These are phyloP conservation scores for Galeruca laticollis DNA, from an alignment of 2,888 invertebrate genomes.

Conservation along the genomic window DNA sequence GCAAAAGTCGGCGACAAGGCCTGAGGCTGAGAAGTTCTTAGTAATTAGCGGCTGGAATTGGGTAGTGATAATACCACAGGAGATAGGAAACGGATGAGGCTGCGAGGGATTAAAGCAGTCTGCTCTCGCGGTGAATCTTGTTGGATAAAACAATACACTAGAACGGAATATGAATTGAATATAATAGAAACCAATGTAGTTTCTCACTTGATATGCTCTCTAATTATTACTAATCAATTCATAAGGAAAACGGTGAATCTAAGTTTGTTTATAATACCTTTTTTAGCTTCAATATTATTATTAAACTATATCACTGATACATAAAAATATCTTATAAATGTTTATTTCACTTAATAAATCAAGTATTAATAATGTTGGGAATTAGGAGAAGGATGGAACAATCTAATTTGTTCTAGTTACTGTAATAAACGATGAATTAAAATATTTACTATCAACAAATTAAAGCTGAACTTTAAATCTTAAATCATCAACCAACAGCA, in stretches of 20 bases:
- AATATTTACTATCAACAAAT: too few relatives aligned
- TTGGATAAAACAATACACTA: slow-evolving; percentile 61
- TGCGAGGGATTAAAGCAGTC: slow-evolving; percentile 61
- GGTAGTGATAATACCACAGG: slow-evolving; percentile 63
- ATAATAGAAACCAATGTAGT: slow-evolving; percentile 54
- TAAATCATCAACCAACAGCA: too few relatives aligned
- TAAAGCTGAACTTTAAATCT: too few relatives aligned
- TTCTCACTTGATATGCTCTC: slow-evolving; percentile 41
- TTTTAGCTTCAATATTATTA: too few relatives aligned
- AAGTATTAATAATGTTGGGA: too few relatives aligned
- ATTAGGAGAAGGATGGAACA: too few relatives aligned
- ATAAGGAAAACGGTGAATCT: not conserved
- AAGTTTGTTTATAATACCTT: too few relatives aligned
- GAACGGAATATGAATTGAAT: slow-evolving; percentile 59
- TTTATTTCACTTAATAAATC: too few relatives aligned
- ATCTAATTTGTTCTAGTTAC: too few relatives aligned
- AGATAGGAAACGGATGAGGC: slow-evolving; percentile 65
- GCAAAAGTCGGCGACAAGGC: slow-evolving; percentile 18
- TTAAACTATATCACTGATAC: too few relatives aligned
- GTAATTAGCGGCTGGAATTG: slow-evolving; percentile 64
- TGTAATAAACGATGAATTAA: too few relatives aligned
- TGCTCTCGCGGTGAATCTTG: slow-evolving; percentile 50
- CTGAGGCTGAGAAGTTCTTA: slow-evolving; percentile 58
- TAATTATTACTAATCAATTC: not conserved
- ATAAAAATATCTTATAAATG: too few relatives aligned